Evolutionary conservation across 2,113 vertebrate species (phyloP), one percentile per base, ranked within the genome.

Genomic region (Rhabdornis inornatus): DNA sequence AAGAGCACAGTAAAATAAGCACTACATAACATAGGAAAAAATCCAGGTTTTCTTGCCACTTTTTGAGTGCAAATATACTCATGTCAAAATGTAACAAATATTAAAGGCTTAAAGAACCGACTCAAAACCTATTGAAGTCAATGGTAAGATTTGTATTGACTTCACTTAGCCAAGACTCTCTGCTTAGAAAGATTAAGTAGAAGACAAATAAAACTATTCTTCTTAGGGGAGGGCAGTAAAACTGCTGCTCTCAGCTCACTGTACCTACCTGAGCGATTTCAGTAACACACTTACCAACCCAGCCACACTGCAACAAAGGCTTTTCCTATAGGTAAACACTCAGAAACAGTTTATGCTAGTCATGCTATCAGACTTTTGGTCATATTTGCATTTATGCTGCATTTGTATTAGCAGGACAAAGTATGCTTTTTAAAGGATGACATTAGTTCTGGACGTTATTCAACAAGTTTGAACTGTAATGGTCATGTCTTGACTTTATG

Each of bases 11-110:
- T 83, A 95, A 96, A 97, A 81, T 55, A 89, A 96, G 92, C 80
- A 85, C 85, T 76, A 66, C 75, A 70, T 20, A 84, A 74, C 77
- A 50, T 22, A 56, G 49, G 69, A 25, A 74, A 95, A 94, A 87
- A 87, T 65, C 91, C 95, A 93, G 56, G 65, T 78, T 93, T 95
- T 87, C 96, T 97, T 96, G 92, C 72, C 87, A 55, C 88, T 90
- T 91, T 97, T 96, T 92, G 72, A 95, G 91, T 23, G 83, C 96
- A 94, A 95, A 92, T 60, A 87, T 55, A 79, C 78, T 91, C 63
- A 70, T 55, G 94, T 86, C 81, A 96, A 96, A 96, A 96, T 21
- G 35, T 90, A 96, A 35, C 59, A 74, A 91, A 72, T 64, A 85
- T 74, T 50, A 90, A 93, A 31, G 7, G 92, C 75, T 75, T 60